Evolutionary conservation across 2,888 invertebrate species (phyloP).

Genomic region (Caenorhabditis auriculariae): DNA sequence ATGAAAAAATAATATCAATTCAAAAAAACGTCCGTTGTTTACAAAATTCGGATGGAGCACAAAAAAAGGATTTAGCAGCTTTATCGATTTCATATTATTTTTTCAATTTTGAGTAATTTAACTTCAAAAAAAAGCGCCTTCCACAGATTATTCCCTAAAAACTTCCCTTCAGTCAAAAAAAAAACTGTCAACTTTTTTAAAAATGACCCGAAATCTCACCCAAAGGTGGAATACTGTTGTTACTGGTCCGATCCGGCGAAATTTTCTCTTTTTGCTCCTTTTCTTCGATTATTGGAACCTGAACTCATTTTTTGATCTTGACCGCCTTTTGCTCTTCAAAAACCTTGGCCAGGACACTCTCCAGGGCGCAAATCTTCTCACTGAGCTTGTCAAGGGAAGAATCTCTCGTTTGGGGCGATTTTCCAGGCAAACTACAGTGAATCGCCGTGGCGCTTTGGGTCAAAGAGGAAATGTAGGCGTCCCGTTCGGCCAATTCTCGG

Average conservation of each 20-base stretch:
- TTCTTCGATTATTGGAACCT: not conserved
- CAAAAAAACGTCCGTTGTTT: too few species aligned
- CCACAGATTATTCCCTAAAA: too few species aligned
- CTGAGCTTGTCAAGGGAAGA: slow-evolving; percentile 34
- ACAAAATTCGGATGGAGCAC: too few species aligned
- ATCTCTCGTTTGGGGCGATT: slow-evolving; percentile 29
- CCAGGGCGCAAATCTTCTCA: slow-evolving; percentile 36
- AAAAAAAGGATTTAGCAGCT: too few species aligned
- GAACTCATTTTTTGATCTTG: too few species aligned
- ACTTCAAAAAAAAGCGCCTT: too few species aligned
- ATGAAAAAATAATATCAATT: too few species aligned
- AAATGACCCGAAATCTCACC: slow-evolving; percentile 9
- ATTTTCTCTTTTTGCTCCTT: slow-evolving; percentile 7
- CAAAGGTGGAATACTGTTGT: slow-evolving; percentile 11
- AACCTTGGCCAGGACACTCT: slow-evolving; percentile 35
- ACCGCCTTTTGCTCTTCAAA: slow-evolving; percentile 17
- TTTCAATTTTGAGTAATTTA: too few species aligned
- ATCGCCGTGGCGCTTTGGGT: slow-evolving; percentile 43
- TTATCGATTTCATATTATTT: too few species aligned
- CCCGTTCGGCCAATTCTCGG: slow-evolving; percentile 46
- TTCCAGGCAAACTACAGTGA: slow-evolving; percentile 43
- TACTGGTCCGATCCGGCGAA: slow-evolving; percentile 31
- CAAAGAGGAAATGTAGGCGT: slow-evolving; percentile 40
- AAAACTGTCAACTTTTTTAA: too few species aligned
- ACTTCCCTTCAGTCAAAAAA: too few species aligned